Evolutionary conservation across 1,140 invertebrate species (phyloP).

Genomic region (Trichonephila inaurata): DNA sequence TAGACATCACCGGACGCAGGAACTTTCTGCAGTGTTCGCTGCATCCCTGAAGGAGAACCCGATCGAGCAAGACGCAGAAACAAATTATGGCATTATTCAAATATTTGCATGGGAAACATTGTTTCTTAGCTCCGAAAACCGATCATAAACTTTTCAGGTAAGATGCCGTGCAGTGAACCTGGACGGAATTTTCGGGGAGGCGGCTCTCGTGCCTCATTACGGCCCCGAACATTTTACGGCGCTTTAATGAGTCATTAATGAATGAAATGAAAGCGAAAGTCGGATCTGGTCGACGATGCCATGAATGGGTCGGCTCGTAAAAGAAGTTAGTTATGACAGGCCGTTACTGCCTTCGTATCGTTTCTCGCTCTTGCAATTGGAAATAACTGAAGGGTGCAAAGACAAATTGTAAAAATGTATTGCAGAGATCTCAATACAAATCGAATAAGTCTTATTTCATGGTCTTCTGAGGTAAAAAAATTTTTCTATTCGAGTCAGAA

Average conservation of each 20-base stretch:
- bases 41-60: neutral
- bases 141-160: neutral
- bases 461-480: too few relatives aligned
- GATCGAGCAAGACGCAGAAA: neutral
- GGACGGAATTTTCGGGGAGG: neutral
- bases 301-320: constrained; percentile 29
- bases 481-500: too few relatives aligned
- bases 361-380: neutral
- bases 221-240: constrained; percentile 33
- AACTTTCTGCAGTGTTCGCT: neutral
- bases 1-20: too few relatives aligned
- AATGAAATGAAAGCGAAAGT: constrained; percentile 34
- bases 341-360: constrained; percentile 10
- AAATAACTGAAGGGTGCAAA: neutral
- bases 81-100: constrained; percentile 25
- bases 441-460: too few relatives aligned
- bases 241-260: constrained; percentile 53
- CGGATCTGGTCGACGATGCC: neutral
- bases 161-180: constrained; percentile 19
- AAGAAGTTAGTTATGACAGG: constrained; percentile 31
- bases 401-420: neutral
- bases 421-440: neutral
- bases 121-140: neutral
- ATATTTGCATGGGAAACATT: constrained; percentile 21
- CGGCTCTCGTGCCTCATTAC: constrained; percentile 13